These are phyloP conservation scores for Microcebus tavaratra DNA, from an alignment of 2,113 vertebrate genomes.

Conservation along the genomic window DNA sequence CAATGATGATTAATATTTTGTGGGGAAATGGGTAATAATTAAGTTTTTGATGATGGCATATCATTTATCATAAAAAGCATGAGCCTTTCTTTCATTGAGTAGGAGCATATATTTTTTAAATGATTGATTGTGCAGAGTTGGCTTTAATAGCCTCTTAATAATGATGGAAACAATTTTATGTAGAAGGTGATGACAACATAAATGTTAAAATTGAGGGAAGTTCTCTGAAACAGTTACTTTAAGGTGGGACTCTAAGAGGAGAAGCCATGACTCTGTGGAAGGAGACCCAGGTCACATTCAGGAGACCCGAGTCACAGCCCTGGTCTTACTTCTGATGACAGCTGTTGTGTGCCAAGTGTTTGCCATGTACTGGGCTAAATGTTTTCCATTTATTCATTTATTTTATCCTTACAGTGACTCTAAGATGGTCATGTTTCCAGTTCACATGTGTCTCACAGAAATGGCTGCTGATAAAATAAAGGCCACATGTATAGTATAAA, in stretches of 20 bases:
- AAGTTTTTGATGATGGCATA: conserved; percentile 19
- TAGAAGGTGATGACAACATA: not conserved
- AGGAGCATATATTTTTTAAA: conserved; percentile 20
- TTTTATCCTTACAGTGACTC: not conserved
- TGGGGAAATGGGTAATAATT: conserved; percentile 22
- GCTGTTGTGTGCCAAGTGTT: not conserved
- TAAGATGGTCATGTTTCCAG: not conserved
- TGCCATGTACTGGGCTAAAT: not conserved
- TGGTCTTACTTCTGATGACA: not conserved
- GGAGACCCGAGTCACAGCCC: not conserved
- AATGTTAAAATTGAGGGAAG: not conserved
- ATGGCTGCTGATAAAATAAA: not conserved
- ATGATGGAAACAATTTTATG: not conserved
- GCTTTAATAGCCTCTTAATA: not conserved
- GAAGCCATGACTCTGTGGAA: rapidly evolving
- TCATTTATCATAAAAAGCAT: conserved; percentile 46
- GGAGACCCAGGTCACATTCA: not conserved
- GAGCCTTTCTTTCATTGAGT: not conserved
- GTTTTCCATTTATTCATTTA: not conserved
- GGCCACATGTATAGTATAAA: rapidly evolving
- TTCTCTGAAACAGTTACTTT: not conserved
- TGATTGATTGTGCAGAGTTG: not conserved
- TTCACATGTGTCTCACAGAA: not conserved
- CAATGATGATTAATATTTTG: conserved; percentile 57
- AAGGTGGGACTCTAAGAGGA: not conserved